Base-by-base conservation (phyloP, 2,888 invertebrate species). In the Teinopalpus imperialis region DNA sequence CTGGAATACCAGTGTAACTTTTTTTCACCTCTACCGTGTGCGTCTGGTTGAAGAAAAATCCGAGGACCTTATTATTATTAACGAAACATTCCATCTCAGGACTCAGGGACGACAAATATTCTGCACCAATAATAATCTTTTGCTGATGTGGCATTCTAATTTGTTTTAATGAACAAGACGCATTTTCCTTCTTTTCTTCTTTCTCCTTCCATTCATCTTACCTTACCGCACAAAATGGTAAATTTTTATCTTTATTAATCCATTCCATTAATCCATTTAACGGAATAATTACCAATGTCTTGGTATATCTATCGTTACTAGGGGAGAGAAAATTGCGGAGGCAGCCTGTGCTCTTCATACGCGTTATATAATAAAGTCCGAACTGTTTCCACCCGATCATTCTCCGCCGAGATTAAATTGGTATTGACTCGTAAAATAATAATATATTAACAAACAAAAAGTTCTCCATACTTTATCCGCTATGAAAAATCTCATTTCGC, bases 201-300 rank as follows among this genome's bases (percentile, higher is more conserved):
- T n/a, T n/a, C n/a, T n/a, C n/a, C n/a, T n/a, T n/a, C n/a, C n/a
- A n/a, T n/a, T n/a, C n/a, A n/a, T n/a, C n/a, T n/a, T n/a, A n/a
- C n/a, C n/a, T n/a, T n/a, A n/a, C n/a, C n/a, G 37, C 8, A 9
- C 16, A 37, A 39, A 13, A 16, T 27, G 10, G 27, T 35, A 43
- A 27, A 75, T 71, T 63, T 67, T 67, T 57, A 65, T 67, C 70
- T 75, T 74, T 78, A 80, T 78, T 74, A 74, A 74, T 81, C n/a
- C n/a, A n/a, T n/a, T n/a, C n/a, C n/a, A 82, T 81, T 83, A 80
- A 73, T 64, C 66, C 79, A 78, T 74, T 69, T 82, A 81, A 81
- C 81, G 74, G 77, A 81, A 78, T 80, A 82, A 81, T 82, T 80
- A 80, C 69, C 61, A 27, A 23, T 23, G 16, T 21, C 21, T 43